Evolutionary conservation across 1,140 invertebrate species (phyloP), one percentile per base, ranked within the genome.

Genomic region (Probaryconus sp.): DNA sequence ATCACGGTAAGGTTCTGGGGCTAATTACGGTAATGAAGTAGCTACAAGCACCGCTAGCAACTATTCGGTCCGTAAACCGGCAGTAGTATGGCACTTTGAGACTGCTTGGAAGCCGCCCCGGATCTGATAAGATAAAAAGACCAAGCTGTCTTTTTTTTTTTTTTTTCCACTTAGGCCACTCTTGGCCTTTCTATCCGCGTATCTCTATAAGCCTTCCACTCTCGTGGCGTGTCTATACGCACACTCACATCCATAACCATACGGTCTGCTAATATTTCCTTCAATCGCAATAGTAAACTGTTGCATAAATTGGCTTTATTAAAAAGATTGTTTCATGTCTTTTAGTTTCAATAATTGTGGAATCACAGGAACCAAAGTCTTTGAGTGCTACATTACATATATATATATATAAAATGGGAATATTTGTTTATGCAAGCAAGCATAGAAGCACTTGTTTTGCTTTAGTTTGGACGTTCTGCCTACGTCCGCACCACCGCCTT

Each of bases 1-100:
- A 73, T 64, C 63, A 18, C 40, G 65, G 67, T 38, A 60, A 67
- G 64, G 72, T 64, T 63, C 58, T 30, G 45, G 40, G 65, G 67
- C 60, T 76, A 76, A 76, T 76, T 76, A 76, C 73, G 50, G 67
- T 76, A 76, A 76, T 76, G 73, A 76, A 67, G 67, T 61, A 76
- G 65, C 71, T 68, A 69, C 51, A 64, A 64, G 42, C 64, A 75
- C 72, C 30, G 64, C 51, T 60, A 43, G 47, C 51, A 24, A 70
- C 73, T 70, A 69, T 48, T 56, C 30, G 33, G 42, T 43, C 10
- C 65, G 51, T 47, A 47, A 40, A 60, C 43, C 63, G 37, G 65
- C 40, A 60, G 42, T 50, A 56, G 64, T 69, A 53, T 65, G 42
- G 65, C 65, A 76, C 65, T 76, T 76, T 76, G 73, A 70, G 53